phyloP scores from a whole-genome alignment of 1,140 invertebrate species.

The Dreissena polymorpha region DNA sequence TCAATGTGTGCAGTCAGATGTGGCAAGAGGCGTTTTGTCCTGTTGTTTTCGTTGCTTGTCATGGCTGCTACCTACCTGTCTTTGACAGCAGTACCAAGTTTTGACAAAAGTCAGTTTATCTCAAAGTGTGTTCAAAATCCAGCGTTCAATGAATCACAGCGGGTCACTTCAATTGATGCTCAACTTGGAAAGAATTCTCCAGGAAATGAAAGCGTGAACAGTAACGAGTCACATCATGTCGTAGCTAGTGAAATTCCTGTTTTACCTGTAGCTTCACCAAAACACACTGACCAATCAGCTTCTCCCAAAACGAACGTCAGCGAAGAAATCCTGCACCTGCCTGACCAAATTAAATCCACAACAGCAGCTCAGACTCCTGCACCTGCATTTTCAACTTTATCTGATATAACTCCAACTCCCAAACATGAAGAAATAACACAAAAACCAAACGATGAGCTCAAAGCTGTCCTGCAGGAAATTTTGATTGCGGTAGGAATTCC shows the following conservation, averaged over 20 bases:
- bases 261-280: background rate
- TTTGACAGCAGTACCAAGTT: slow-evolving; percentile 63
- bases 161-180: background rate
- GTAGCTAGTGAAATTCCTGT: background rate
- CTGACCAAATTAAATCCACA: background rate
- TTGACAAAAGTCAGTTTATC: slow-evolving; percentile 48
- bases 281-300: background rate
- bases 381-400: background rate
- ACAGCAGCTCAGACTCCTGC: background rate
- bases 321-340: background rate
- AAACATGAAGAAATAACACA: background rate
- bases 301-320: background rate
- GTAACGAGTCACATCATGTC: background rate
- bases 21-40: slow-evolving; percentile 67
- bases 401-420: background rate
- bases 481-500: slow-evolving; percentile 30
- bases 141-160: slow-evolving; percentile 1
- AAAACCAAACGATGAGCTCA: slow-evolving; percentile 6
- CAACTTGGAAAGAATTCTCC: too few species aligned
- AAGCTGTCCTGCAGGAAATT: slow-evolving; percentile 20
- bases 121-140: slow-evolving; percentile 22
- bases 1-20: slow-evolving; percentile 71
- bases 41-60: slow-evolving; percentile 73
- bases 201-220: background rate
- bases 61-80: slow-evolving; percentile 70